Percentiles rank a stretch among this genome's conserved stretches.
Evolutionary conservation across 53 echinoderm and acorn worm species (phyloP).

Genomic region (Holothuria scabra): DNA sequence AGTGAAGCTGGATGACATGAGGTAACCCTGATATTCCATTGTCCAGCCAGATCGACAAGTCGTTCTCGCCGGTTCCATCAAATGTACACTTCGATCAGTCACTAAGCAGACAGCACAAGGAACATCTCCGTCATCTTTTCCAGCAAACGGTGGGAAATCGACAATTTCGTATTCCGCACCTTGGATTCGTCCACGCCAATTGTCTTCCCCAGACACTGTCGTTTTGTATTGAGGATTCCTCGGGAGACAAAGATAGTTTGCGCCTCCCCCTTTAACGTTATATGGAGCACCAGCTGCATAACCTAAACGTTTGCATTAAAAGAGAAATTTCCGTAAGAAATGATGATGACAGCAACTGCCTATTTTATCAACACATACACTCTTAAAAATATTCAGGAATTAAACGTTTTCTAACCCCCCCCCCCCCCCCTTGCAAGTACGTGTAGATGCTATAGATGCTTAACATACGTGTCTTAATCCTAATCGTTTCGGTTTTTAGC

Average conservation of each 20-base stretch:
- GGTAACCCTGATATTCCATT: slow-evolving; percentile 42
- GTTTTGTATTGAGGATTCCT: slow-evolving; percentile 15
- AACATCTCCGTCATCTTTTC: slow-evolving; percentile 27
- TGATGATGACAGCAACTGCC: no score
- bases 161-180: slow-evolving; percentile 35
- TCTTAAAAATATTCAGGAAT: no score
- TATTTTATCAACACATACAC: no score
- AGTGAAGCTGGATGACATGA: not conserved
- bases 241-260: slow-evolving; percentile 36
- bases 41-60: slow-evolving; percentile 23
- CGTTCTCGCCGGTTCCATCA: slow-evolving; percentile 21
- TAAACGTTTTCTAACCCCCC: no score
- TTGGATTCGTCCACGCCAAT: slow-evolving; percentile 1
- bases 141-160: slow-evolving; percentile 8
- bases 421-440: no score
- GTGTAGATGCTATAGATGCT: no score
- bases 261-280: slow-evolving; percentile 12
- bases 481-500: no score
- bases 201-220: not conserved
- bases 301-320: not conserved
- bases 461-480: no score
- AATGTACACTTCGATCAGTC: not conserved
- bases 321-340: no score
- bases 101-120: slow-evolving; percentile 42
- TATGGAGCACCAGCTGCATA: not conserved